phyloP scores from a whole-genome alignment of 2,113 vertebrate genomes.

The Zootoca vivipara region DNA sequence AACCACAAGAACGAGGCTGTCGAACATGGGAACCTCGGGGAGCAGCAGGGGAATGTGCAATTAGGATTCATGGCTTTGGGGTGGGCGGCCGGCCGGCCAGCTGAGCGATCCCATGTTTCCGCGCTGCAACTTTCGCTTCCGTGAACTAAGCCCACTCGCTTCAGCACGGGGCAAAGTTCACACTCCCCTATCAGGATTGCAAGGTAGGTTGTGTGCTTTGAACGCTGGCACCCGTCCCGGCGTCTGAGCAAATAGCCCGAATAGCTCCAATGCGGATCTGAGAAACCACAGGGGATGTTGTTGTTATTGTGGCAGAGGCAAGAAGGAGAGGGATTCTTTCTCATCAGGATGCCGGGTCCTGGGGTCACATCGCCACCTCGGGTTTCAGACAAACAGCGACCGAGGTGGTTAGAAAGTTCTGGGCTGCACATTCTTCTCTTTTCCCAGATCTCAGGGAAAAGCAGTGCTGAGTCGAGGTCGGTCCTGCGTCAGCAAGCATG shows the following conservation, averaged over 20 bases:
- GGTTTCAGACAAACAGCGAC: not conserved
- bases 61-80: not conserved
- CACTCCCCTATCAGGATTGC: not conserved
- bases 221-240: not conserved
- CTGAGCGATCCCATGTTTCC: not conserved
- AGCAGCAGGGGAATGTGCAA: not conserved
- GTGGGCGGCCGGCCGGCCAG: not conserved
- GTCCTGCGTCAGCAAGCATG: not conserved
- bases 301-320: not conserved
- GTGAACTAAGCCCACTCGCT: not conserved
- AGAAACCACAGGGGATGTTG: not conserved
- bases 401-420: not conserved
- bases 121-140: not conserved
- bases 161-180: slow-evolving; percentile 17
- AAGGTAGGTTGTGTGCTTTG: not conserved
- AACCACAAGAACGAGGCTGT: not conserved
- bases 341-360: not conserved
- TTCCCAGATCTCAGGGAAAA: not conserved
- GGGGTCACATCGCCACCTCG: not conserved
- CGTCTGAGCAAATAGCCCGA: slow-evolving; percentile 5
- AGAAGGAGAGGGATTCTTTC: not conserved
- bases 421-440: too few species aligned
- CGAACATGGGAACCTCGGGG: not conserved
- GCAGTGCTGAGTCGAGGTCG: not conserved
- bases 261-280: not conserved